Percentiles rank a stretch among this genome's conserved stretches.
Evolutionary conservation across 2,888 invertebrate genomes (phyloP).

Genomic region (Clostera curtula): DNA sequence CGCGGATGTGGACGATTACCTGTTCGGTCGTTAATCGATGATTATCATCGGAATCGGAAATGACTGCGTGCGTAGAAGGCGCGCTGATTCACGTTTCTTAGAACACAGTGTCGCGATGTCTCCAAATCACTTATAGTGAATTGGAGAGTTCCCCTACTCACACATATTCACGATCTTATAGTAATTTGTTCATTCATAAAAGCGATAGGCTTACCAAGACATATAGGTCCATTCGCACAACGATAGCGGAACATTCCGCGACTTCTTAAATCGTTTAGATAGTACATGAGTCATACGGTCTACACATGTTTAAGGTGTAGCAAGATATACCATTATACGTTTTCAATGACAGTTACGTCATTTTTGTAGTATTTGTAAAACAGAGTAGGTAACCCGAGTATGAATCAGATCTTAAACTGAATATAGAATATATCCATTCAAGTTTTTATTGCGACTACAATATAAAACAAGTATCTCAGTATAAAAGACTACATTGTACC

Average conservation of each 20-base stretch:
- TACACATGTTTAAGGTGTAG: slow-evolving; percentile 29
- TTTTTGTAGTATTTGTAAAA: slow-evolving; percentile 37
- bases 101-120: slow-evolving; percentile 28
- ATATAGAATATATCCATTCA: slow-evolving; percentile 9
- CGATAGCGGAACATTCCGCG: slow-evolving; percentile 27
- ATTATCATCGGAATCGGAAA: slow-evolving; percentile 42
- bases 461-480: too few relatives aligned
- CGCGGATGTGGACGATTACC: slow-evolving; percentile 12
- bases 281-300: slow-evolving; percentile 33
- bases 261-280: slow-evolving; percentile 42
- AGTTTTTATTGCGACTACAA: slow-evolving; percentile 1
- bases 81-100: slow-evolving; percentile 38
- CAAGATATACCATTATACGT: slow-evolving; percentile 41
- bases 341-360: slow-evolving; percentile 50
- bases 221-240: slow-evolving; percentile 30
- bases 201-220: slow-evolving; percentile 40
- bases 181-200: slow-evolving; percentile 57
- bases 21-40: slow-evolving; percentile 19
- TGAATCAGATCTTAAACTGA: slow-evolving; percentile 26
- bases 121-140: slow-evolving; percentile 26
- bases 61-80: slow-evolving; percentile 31
- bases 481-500: too few relatives aligned
- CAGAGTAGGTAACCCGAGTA: slow-evolving; percentile 28
- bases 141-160: slow-evolving; percentile 28
- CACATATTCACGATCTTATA: slow-evolving; percentile 31